These are phyloP conservation scores for Mandrillus leucophaeus DNA, from an alignment of 2,113 vertebrate genomes.

Conservation along the genomic window DNA sequence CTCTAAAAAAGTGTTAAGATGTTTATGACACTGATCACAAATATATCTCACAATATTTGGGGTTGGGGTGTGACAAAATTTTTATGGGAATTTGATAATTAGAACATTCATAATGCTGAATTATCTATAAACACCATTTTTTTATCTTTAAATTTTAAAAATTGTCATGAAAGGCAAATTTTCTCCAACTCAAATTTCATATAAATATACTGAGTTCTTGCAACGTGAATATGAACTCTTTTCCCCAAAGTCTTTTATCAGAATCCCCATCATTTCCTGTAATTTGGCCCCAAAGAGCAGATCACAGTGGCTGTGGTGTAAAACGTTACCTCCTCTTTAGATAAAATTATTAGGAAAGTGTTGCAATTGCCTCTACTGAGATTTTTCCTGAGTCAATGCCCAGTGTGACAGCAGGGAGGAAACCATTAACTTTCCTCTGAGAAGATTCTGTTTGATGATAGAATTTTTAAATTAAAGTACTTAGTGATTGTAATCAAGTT, in stretches of 20 bases:
- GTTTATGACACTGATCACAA: neutral
- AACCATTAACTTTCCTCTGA: neutral
- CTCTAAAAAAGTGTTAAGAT: neutral
- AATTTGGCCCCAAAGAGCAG: neutral
- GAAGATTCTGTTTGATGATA: neutral
- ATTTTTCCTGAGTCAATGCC: neutral
- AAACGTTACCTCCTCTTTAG: neutral
- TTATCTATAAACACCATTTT: neutral
- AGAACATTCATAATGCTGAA: neutral
- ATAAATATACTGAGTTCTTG: neutral
- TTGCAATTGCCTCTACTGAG: neutral
- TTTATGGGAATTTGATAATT: neutral
- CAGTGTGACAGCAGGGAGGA: neutral
- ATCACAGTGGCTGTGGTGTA: neutral
- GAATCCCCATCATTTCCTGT: neutral
- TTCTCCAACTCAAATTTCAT: neutral
- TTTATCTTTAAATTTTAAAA: neutral
- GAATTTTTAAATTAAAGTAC: slow-evolving; percentile 6
- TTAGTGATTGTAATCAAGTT: neutral
- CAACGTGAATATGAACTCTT: neutral
- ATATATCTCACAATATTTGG: neutral
- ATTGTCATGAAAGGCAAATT: neutral
- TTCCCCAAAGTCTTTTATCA: neutral
- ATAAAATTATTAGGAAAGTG: neutral
- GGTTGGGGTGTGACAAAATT: neutral